Percentiles rank a stretch among this genome's conserved stretches.
Evolutionary conservation across 2,797 vertebrate species (phyloP).

Genomic region (Taeniopygia guttata): DNA sequence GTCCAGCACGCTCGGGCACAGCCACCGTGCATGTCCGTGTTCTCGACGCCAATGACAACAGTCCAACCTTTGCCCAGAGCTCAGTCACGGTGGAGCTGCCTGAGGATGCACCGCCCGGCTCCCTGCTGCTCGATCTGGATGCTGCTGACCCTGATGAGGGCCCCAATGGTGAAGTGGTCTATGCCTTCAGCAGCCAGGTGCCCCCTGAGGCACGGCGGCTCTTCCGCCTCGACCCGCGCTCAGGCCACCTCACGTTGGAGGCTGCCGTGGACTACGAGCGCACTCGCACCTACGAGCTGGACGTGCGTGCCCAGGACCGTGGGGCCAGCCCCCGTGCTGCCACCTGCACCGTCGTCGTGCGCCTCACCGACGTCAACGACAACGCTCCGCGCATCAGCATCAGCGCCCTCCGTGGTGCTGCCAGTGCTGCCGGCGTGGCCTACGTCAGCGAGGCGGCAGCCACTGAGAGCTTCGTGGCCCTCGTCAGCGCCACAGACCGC

Average conservation of each 20-base stretch:
- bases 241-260: slow-evolving; percentile 83
- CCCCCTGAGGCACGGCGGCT: slow-evolving; percentile 83
- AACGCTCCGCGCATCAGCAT: slow-evolving; percentile 89
- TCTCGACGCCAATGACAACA: slow-evolving; percentile 94
- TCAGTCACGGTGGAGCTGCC: slow-evolving; percentile 85
- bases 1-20: slow-evolving; percentile 81
- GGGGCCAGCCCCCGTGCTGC: slow-evolving; percentile 84
- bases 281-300: slow-evolving; percentile 89
- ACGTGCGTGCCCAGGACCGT: slow-evolving; percentile 87
- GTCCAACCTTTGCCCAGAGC: slow-evolving; percentile 86
- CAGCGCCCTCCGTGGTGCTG: slow-evolving; percentile 81
- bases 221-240: slow-evolving; percentile 86
- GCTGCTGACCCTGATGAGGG: slow-evolving; percentile 88
- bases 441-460: slow-evolving; percentile 88
- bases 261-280: slow-evolving; percentile 89
- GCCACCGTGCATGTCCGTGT: slow-evolving; percentile 87
- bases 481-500: slow-evolving; percentile 91
- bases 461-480: slow-evolving; percentile 88
- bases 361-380: slow-evolving; percentile 92
- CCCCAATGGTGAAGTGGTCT: slow-evolving; percentile 87
- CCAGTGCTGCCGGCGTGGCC: slow-evolving; percentile 63
- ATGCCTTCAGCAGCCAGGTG: slow-evolving; percentile 85
- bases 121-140: slow-evolving; percentile 84
- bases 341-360: slow-evolving; percentile 87
- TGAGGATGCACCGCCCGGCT: slow-evolving; percentile 85